phyloP scores from a whole-genome alignment of 2,113 vertebrate species.

The Misgurnus anguillicaudatus region DNA sequence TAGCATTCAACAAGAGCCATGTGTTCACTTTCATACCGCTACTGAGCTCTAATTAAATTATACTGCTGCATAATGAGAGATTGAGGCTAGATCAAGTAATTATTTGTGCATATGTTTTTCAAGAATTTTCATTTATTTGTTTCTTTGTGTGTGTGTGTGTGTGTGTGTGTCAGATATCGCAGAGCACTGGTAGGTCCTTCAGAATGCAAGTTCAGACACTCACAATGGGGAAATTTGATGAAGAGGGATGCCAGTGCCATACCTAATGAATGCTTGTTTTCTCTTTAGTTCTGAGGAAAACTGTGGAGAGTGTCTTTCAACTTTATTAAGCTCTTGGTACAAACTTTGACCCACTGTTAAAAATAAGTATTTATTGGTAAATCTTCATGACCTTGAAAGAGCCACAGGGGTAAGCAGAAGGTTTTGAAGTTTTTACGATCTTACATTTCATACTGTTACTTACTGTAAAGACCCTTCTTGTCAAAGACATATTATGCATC shows the following conservation, averaged over 20 bases:
- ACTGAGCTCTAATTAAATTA: not conserved
- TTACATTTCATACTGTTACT: not conserved
- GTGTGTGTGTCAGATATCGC: not conserved
- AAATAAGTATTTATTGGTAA: too few species aligned
- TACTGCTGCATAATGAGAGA: not conserved
- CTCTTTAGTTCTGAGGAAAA: not conserved
- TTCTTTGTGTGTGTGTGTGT: not conserved
- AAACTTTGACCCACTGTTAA: too few species aligned
- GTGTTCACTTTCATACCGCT: not conserved
- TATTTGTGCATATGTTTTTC: not conserved
- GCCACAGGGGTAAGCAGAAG: too few species aligned
- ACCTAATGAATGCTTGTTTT: not conserved
- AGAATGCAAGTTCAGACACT: not conserved
- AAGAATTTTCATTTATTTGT: not conserved
- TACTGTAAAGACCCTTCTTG: not conserved
- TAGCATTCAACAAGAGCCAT: not conserved
- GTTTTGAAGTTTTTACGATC: not conserved
- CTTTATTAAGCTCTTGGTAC: too few species aligned
- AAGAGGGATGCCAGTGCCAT: not conserved
- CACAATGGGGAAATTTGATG: not conserved
- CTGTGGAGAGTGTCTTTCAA: not conserved
- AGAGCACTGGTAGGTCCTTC: not conserved
- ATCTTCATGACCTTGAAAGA: too few species aligned
- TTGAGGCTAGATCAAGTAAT: constrained; percentile 1
- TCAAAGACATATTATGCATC: too few species aligned